Percentiles rank a stretch among this genome's conserved stretches.
These are phyloP conservation scores for Byasa hedistus DNA, from an alignment of 2,888 invertebrate genomes.

Conservation along the genomic window DNA sequence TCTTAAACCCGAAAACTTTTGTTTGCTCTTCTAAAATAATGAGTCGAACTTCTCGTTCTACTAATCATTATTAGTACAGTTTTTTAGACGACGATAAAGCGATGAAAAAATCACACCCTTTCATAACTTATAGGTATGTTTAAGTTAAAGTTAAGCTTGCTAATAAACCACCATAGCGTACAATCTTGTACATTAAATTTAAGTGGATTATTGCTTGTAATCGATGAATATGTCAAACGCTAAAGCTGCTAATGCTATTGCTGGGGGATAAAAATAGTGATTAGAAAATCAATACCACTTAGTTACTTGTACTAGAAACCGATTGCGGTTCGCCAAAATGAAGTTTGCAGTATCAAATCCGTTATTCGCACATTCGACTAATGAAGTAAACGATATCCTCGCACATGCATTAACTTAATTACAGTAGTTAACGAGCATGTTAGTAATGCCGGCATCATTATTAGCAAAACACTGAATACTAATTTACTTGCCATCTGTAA, in stretches of 20 bases:
- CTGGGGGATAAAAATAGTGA: neutral
- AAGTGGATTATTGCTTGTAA: too few relatives aligned
- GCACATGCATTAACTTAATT: neutral
- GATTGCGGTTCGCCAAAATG: neutral
- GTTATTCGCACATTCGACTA: neutral
- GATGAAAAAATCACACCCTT: too few relatives aligned
- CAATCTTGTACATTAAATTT: too few relatives aligned
- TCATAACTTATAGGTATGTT: too few relatives aligned
- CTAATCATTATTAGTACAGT: too few relatives aligned
- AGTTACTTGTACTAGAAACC: neutral
- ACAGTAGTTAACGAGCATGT: neutral
- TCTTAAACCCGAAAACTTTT: too few relatives aligned
- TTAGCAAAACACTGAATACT: neutral
- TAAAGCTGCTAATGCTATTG: neutral
- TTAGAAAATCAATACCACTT: neutral
- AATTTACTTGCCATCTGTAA: neutral
- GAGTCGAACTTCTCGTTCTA: too few relatives aligned
- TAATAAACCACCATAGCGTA: too few relatives aligned
- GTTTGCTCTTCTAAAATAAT: too few relatives aligned
- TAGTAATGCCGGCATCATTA: neutral
- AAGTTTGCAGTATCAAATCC: neutral
- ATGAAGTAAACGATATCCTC: neutral
- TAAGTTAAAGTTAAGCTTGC: too few relatives aligned
- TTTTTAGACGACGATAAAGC: too few relatives aligned
- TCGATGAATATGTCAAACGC: neutral